Evolutionary conservation across 2,113 vertebrate genomes (phyloP).

Genomic region (Indicator maculatus): DNA sequence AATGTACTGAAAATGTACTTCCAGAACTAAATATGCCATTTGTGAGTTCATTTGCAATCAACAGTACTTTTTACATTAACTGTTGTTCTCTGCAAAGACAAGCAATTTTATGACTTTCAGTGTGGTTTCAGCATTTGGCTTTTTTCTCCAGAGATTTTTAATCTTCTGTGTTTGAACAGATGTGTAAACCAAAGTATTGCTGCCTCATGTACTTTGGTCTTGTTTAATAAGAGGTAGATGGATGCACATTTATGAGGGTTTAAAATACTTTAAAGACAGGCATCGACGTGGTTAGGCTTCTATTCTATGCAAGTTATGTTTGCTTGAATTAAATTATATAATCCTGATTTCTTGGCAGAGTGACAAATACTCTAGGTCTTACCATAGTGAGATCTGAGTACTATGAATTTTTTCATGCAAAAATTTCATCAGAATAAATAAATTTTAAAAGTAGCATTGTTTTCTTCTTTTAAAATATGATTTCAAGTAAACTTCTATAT

Average conservation of each 20-base stretch:
- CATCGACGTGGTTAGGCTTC: neutral
- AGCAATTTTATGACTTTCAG: slow-evolving; percentile 36
- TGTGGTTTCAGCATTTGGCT: slow-evolving; percentile 49
- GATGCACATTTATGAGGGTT: neutral
- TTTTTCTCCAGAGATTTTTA: slow-evolving; percentile 47
- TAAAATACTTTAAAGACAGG: neutral
- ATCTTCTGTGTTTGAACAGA: slow-evolving; percentile 68
- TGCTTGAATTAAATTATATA: neutral
- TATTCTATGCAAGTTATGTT: neutral
- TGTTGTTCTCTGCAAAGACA: slow-evolving; percentile 53
- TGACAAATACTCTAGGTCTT: neutral
- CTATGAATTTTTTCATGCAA: neutral
- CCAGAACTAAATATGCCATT: slow-evolving; percentile 1
- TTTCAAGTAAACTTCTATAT: neutral
- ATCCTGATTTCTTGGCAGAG: neutral
- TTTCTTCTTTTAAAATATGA: neutral
- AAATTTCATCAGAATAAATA: neutral
- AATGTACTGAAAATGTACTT: slow-evolving; percentile 6
- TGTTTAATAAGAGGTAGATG: slow-evolving; percentile 36
- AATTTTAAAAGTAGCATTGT: neutral
- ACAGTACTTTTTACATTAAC: slow-evolving; percentile 29
- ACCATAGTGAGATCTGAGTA: neutral
- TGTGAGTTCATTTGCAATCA: slow-evolving; percentile 48
- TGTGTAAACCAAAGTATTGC: slow-evolving; percentile 52
- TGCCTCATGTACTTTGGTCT: slow-evolving; percentile 18